A percentile compares a stretch with the other conserved stretches of the same genome.
phyloP scores from a whole-genome alignment of 2,888 invertebrate genomes.

The Phania funesta region DNA sequence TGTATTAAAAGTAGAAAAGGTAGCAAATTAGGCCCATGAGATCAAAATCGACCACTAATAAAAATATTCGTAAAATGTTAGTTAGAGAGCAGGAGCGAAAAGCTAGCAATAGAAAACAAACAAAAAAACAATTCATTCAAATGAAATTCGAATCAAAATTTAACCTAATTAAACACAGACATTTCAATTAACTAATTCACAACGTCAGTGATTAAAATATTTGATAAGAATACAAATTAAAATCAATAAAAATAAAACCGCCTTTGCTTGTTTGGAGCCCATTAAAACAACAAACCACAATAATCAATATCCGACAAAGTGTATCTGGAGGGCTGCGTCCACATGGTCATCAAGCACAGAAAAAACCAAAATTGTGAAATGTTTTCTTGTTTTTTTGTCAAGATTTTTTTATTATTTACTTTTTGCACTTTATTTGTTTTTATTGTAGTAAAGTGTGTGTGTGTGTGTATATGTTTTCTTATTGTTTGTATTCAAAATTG shows the following conservation, averaged over 20 bases:
- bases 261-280: constrained; percentile 22
- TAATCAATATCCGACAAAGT: constrained; percentile 8
- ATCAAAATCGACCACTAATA: background rate
- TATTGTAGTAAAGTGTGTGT: background rate
- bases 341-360: background rate
- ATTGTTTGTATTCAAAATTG: constrained; percentile 30
- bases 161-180: constrained; percentile 29
- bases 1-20: no score
- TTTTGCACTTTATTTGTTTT: constrained; percentile 16
- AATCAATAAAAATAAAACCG: constrained; percentile 54
- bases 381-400: constrained; percentile 7
- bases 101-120: background rate
- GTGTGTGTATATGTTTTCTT: background rate
- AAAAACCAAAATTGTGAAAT: constrained; percentile 7
- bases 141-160: constrained; percentile 63
- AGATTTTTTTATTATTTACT: background rate
- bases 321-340: constrained; percentile 33
- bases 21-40: no score
- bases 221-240: constrained; percentile 62
- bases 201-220: constrained; percentile 60
- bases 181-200: constrained; percentile 60
- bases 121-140: constrained; percentile 52
- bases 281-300: constrained; percentile 10
- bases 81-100: background rate
- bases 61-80: background rate